Evolutionary conservation across 2,888 invertebrate species (phyloP).

Genomic region (Fabriciana adippe): DNA sequence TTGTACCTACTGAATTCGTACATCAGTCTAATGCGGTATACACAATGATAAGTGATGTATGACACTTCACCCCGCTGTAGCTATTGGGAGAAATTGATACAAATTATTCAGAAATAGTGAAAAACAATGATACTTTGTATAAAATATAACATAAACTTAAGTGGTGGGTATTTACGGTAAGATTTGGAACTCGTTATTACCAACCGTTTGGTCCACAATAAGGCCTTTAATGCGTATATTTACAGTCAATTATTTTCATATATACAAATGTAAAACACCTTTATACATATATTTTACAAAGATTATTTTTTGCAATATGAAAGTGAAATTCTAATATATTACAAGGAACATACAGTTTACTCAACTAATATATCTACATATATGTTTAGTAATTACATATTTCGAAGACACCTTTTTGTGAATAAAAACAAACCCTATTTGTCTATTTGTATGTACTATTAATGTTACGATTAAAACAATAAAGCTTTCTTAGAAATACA

Average conservation of each 20-base stretch:
- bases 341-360: constrained; percentile 10
- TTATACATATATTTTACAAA: constrained; percentile 16
- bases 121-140: too few relatives aligned
- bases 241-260: constrained; percentile 26
- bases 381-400: background rate
- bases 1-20: constrained; percentile 20
- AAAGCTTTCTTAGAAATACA: constrained; percentile 18
- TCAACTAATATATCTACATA: too few relatives aligned
- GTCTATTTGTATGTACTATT: constrained; percentile 1
- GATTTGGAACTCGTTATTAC: constrained; percentile 33
- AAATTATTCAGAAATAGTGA: too few relatives aligned
- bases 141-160: background rate
- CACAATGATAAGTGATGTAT: constrained; percentile 4
- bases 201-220: constrained; percentile 72
- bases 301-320: constrained; percentile 9
- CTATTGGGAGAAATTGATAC: background rate
- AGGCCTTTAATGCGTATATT: constrained; percentile 58
- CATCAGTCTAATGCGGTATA: constrained; percentile 24
- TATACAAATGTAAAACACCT: constrained; percentile 31
- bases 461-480: constrained; percentile 11
- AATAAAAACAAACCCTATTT: constrained; percentile 1
- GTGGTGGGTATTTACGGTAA: background rate
- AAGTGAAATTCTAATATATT: constrained; percentile 21
- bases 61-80: background rate
- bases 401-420: constrained; percentile 12